phyloP scores from a whole-genome alignment of 1,140 invertebrate genomes.

The Scaptodrosophila lebanonensis region DNA sequence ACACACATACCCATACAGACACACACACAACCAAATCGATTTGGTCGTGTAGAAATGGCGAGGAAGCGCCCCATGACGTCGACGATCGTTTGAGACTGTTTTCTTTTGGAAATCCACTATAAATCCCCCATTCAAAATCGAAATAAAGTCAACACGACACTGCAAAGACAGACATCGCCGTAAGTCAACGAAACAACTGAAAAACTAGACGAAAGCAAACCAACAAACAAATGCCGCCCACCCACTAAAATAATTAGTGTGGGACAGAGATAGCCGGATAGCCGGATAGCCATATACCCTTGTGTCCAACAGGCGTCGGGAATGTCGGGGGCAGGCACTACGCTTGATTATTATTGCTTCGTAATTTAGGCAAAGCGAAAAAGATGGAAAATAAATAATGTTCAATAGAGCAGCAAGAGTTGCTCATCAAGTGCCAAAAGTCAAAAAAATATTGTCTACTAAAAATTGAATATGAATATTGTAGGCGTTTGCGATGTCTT shows the following conservation, averaged over 20 bases:
- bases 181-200: background rate
- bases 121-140: conserved; percentile 42
- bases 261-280: background rate
- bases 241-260: background rate
- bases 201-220: background rate
- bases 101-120: conserved; percentile 59
- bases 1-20: conserved; percentile 11
- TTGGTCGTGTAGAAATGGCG: conserved; percentile 36
- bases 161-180: background rate
- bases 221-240: background rate
- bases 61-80: conserved; percentile 38
- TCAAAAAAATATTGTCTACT: background rate
- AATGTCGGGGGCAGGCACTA: background rate
- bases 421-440: background rate
- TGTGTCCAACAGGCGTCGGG: background rate
- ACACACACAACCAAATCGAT: conserved; percentile 41
- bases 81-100: conserved; percentile 26
- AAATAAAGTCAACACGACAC: conserved; percentile 16
- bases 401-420: conserved; percentile 3
- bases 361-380: background rate
- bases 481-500: background rate
- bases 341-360: conserved; percentile 2
- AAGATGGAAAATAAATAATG: background rate
- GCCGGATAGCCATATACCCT: too few relatives aligned
- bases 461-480: background rate